Base-by-base conservation (phyloP, 2,113 vertebrate species). In the Bucco capensis region DNA sequence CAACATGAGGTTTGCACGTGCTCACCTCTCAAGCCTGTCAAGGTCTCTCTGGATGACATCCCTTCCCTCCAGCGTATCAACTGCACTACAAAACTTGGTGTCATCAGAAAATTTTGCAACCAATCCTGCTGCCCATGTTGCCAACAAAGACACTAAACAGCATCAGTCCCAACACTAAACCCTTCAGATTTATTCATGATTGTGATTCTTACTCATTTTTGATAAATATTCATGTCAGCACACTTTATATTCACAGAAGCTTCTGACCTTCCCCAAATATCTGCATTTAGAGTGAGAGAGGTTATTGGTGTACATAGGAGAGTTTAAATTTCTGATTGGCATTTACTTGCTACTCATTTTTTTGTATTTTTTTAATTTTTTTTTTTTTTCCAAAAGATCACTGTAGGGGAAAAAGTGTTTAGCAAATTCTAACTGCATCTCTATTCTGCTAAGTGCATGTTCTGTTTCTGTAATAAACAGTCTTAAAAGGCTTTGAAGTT, bases 401-500 rank as follows among this genome's bases (percentile, higher is more conserved):
- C 46, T 90, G 30, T 62, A 67, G 64, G 49, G 11, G 37, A 37
- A 74, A 79, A 75, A 33, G 18, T 28, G 5, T 78, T 91, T 19
- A 74, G 31, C 40, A 69, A 90, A 57, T 83, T 89, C 27, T 77
- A 79, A 35, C 58, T 80, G 17, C 51, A 58, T 44, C 17, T 78
- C 30, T 56, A 5, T 64, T 58, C 23, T 65, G 22, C 93, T 88
- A 94, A 91, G 90, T 70, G 64, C 37, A 61, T 85, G 57, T 25
- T 93, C 47, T 53, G 3, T 77, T 89, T 77, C 86, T 89, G 75
- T 56, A 79, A 78, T 47, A 86, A 77, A 53, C 12, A 47, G 88
- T 76, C 30, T 88, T 83, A 91, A 83, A 93, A 86, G 30, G 40
- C 77, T 77, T 92, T 72, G 42, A 90, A 92, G 74, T 60, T 90